Evolutionary conservation across 2,113 vertebrate genomes (phyloP).

Genomic region (Burhinus oedicnemus): DNA sequence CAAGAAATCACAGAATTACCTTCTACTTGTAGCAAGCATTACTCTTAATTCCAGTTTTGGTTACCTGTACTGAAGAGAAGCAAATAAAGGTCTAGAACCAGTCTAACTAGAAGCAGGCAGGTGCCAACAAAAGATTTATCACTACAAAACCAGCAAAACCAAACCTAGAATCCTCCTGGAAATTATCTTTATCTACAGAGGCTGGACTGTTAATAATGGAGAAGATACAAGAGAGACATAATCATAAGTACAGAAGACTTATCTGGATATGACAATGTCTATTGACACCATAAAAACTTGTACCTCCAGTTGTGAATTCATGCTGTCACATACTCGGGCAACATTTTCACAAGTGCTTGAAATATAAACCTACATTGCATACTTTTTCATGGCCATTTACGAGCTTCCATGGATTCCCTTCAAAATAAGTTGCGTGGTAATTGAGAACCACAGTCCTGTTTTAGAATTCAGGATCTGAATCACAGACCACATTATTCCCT

Average conservation of each 20-base stretch:
- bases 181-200: not conserved
- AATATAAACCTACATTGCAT: not conserved
- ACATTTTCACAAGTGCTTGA: not conserved
- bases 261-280: not conserved
- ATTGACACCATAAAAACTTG: not conserved
- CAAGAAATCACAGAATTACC: not conserved
- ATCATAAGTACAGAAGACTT: not conserved
- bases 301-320: not conserved
- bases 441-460: not conserved
- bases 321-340: not conserved
- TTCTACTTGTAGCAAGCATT: not conserved
- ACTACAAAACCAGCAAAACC: not conserved
- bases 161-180: not conserved
- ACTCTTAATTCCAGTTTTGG: not conserved
- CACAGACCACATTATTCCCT: accelerated
- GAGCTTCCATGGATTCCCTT: not conserved
- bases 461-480: not conserved
- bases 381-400: not conserved
- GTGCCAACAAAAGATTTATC: not conserved
- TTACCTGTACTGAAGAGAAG: not conserved
- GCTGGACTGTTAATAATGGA: not conserved
- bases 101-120: not conserved
- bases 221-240: not conserved
- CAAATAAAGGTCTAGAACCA: not conserved
- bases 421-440: not conserved